Evolutionary conservation across 2,888 invertebrate genomes (phyloP), one percentile per base, ranked within the genome.

Genomic region (Torymus auratus): DNA sequence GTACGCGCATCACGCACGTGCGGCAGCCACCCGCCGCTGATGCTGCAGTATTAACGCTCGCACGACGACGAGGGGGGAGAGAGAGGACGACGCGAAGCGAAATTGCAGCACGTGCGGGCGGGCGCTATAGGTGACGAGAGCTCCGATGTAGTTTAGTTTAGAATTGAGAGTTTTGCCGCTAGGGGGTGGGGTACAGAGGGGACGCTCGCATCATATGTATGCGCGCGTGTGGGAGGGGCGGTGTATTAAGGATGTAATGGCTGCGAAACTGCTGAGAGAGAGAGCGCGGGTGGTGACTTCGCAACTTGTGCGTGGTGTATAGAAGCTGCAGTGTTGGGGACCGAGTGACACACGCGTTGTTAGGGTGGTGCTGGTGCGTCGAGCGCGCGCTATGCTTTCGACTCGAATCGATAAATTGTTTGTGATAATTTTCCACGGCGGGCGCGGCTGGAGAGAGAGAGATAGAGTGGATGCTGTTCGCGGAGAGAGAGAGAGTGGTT

Each of bases 31-130:
- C 52, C 2, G 28, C 14, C 55, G 73, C 80, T 76, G 71, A 75
- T 80, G 71, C 80, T 76, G 75, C 75, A 71, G 75, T 75, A 80
- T 76, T 80, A 75, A 80, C 75, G 80, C 70, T 12, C 10, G 64
- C 28, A 41, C 14, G 61, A 23, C 17, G 12, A 5, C 20, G 28
- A 50, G 53, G 28, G 55, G 14, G 53, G 28, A 50, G 14, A 11
- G 7, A 10, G 28, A 28, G 5, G 28, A 28, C 28, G 72, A 23
- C 13, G 23, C 3, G n/a, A 61, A 28, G 58, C 55, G 70, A 71
- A 71, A 75, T 76, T 71, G 58, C 71, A 61, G 20, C 64, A 70
- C 74, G 73, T 53, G 70, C 20, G 65, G 14, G 71, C 20, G 17
- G 41, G 67, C 7, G 64, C 50, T 11, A 14, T 41, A 79, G 79